These are phyloP conservation scores for Microplitis manilae DNA, from an alignment of 2,888 invertebrate genomes.

Conservation along the genomic window DNA sequence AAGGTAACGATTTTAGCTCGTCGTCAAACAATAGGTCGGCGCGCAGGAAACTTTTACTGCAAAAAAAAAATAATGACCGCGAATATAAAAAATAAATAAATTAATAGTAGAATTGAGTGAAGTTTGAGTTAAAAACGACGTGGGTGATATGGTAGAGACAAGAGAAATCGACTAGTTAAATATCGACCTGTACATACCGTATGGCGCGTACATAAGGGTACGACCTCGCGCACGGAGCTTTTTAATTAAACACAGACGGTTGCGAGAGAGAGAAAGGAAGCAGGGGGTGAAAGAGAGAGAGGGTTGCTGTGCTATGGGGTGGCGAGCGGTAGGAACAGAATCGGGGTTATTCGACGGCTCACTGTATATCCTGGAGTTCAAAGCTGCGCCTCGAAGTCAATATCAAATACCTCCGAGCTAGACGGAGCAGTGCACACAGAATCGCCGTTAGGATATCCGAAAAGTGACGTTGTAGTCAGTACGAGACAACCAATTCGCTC, in stretches of 20 bases:
- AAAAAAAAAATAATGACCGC: slow-evolving; percentile 26
- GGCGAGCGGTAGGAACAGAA: slow-evolving; percentile 31
- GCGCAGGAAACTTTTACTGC: no score
- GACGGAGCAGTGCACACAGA: slow-evolving; percentile 56
- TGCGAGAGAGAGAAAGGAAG: background rate
- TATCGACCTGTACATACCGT: slow-evolving; percentile 45
- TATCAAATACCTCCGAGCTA: slow-evolving; percentile 71
- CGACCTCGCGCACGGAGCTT: slow-evolving; percentile 56
- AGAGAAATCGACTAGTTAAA: slow-evolving; percentile 35
- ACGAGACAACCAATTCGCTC: slow-evolving; percentile 32
- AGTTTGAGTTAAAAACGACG: background rate
- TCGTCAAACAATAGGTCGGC: slow-evolving; percentile 39
- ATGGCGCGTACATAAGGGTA: slow-evolving; percentile 35
- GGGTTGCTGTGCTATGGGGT: slow-evolving; percentile 3
- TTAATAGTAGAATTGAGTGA: background rate
- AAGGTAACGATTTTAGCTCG: slow-evolving; percentile 28
- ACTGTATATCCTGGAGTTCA: slow-evolving; percentile 47
- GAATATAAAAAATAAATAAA: slow-evolving; percentile 25
- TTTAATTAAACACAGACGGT: slow-evolving; percentile 63
- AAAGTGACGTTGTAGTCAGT: slow-evolving; percentile 44
- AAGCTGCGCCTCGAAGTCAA: slow-evolving; percentile 67
- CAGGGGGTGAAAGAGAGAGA: slow-evolving; percentile 36
- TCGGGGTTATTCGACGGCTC: slow-evolving; percentile 37
- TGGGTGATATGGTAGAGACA: background rate
- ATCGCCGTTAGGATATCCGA: slow-evolving; percentile 42